Evolutionary conservation across 2,113 vertebrate genomes (phyloP), one percentile per base, ranked within the genome.

Genomic region (Clinocottus analis): DNA sequence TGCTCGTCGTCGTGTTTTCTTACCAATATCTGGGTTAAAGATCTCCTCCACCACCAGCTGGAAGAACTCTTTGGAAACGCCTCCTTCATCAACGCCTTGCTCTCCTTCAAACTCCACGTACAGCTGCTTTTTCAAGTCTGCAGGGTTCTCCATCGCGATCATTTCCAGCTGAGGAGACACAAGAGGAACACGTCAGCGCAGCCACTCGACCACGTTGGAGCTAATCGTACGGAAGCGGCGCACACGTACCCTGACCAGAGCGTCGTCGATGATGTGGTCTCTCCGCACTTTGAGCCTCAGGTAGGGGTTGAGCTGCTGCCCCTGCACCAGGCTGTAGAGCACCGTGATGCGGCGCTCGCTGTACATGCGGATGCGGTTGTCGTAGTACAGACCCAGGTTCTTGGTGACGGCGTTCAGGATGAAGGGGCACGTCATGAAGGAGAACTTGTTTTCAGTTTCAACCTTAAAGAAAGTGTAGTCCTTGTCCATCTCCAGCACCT

Each of bases 391-490:
- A 45, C 98, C 98, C 91, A 99, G 93, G 92, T 98, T 99, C 95
- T 99, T 99, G 83, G 98, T 99, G 92, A 99, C 98, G 31, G 98
- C 96, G 60, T 99, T 99, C 72, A 99, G 90, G 92, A 99, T 97
- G 91, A 99, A 99, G 55, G 98, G 98, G 82, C 98, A 99, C 17
- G 97, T 99, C 98, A 99, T 99, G 91, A 99, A 99, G 72, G 98
- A 99, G 94, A 99, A 99, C 90, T 99, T 99, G 88, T 99, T 99
- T 78, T 99, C 98, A 0, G 98, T 98, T 90, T 99, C 98, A 78
- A 99, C 98, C 91, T 99, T 99, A 94, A 99, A 99, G 93, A 99
- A 99, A 61, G 98, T 99, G 84, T 99, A 99, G 93, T 99, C 98
- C 92, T 99, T 99, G 95, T 99, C 98, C 98, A 99, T 99, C 93